Evolutionary conservation across 2,113 vertebrate genomes (phyloP).

Genomic region (Gavialis gangeticus): DNA sequence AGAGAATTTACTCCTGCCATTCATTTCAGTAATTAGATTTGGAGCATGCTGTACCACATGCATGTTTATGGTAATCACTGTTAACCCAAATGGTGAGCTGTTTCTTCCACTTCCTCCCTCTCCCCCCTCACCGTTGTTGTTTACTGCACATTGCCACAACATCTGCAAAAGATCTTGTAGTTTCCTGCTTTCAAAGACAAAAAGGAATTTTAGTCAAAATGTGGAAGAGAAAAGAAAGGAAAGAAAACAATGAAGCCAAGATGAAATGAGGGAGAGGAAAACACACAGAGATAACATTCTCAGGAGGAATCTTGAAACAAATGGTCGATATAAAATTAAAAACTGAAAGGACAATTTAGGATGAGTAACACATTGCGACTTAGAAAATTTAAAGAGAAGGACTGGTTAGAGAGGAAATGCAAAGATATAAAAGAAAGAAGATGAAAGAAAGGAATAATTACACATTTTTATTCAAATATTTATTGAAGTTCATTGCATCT

Average conservation of each 20-base stretch:
- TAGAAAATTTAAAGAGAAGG: neutral
- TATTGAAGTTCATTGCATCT: neutral
- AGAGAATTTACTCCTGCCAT: conserved; percentile 34
- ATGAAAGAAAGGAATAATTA: neutral
- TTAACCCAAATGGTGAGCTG: conserved; percentile 31
- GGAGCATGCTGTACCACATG: conserved; percentile 5
- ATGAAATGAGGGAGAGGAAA: neutral
- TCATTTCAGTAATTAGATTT: conserved; percentile 67
- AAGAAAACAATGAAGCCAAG: neutral
- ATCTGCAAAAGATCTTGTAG: conserved; percentile 20
- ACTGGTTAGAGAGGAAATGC: neutral
- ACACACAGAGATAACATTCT: neutral
- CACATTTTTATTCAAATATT: neutral
- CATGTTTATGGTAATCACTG: conserved; percentile 44
- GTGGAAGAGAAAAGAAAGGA: neutral
- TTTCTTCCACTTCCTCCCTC: conserved; percentile 8
- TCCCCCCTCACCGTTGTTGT: neutral
- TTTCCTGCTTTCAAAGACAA: conserved; percentile 24
- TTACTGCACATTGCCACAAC: conserved; percentile 17
- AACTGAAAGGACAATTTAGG: neutral
- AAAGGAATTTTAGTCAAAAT: neutral
- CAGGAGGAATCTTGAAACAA: neutral
- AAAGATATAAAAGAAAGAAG: neutral
- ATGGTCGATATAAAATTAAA: neutral
- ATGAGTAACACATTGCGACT: neutral